Conservation (phyloP, 1,140 invertebrate species). For the Pteromalus puparum region DNA sequence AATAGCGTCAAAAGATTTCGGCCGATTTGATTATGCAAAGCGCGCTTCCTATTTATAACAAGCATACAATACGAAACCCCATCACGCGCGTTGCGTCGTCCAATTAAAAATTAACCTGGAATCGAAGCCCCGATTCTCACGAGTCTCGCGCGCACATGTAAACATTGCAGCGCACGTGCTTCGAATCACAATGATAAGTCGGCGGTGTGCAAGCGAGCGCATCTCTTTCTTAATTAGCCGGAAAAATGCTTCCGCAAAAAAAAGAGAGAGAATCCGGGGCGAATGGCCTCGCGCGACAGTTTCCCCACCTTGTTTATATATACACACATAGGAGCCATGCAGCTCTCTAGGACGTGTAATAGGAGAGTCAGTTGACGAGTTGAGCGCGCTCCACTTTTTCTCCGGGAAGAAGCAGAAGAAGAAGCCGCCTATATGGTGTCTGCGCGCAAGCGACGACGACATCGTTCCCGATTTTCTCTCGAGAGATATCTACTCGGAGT, state of each 20-base stretch:
- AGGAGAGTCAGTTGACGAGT: conserved; percentile 12
- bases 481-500: conserved; percentile 9
- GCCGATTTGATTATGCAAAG: conserved; percentile 45
- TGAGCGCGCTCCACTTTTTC: conserved; percentile 48
- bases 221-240: conserved; percentile 11
- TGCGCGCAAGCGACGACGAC: conserved; percentile 29
- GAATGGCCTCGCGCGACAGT: conserved; percentile 36
- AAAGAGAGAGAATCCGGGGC: conserved; percentile 30
- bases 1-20: neutral
- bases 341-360: neutral
- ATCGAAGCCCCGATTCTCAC: conserved; percentile 68
- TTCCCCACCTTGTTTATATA: conserved; percentile 25
- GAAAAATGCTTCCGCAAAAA: conserved; percentile 9
- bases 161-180: neutral
- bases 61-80: neutral
- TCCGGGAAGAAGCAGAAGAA: neutral
- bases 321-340: neutral
- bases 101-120: conserved; percentile 48
- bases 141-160: conserved; percentile 44
- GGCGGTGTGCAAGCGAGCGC: neutral
- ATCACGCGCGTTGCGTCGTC: neutral
- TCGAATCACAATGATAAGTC: neutral
- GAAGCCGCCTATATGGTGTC: neutral
- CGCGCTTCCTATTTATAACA: neutral
- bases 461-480: conserved; percentile 48